Evolutionary conservation across 2,888 invertebrate genomes (phyloP).

Genomic region (Protodeltote pygarga): DNA sequence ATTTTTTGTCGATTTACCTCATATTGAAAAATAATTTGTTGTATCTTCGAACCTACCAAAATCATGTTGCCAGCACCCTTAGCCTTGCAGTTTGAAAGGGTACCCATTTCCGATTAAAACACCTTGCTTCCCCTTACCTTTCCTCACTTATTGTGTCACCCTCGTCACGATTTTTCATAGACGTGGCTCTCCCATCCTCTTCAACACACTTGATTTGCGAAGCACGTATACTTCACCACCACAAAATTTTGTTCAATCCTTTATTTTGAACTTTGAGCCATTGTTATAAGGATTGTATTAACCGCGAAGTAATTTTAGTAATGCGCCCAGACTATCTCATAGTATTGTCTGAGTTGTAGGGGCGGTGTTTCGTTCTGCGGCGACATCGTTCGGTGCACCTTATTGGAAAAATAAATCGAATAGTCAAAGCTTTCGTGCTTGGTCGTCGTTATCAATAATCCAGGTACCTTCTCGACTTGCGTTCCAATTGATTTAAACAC

Average conservation of each 20-base stretch:
- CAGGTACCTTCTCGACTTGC: slow-evolving; percentile 59
- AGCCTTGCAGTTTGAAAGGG: slow-evolving; percentile 50
- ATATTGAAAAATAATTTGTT: background rate
- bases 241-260: slow-evolving; percentile 44
- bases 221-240: slow-evolving; percentile 72
- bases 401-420: slow-evolving; percentile 75
- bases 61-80: slow-evolving; percentile 47
- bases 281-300: slow-evolving; percentile 51
- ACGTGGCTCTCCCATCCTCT: slow-evolving; percentile 78
- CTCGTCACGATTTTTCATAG: slow-evolving; percentile 85
- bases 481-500: slow-evolving; percentile 60
- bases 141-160: slow-evolving; percentile 78
- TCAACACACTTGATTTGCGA: slow-evolving; percentile 84
- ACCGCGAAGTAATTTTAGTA: slow-evolving; percentile 52
- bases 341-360: slow-evolving; percentile 58
- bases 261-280: slow-evolving; percentile 64
- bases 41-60: slow-evolving; percentile 9
- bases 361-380: slow-evolving; percentile 79
- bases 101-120: slow-evolving; percentile 80
- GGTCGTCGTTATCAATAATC: slow-evolving; percentile 68
- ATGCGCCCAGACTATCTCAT: slow-evolving; percentile 67
- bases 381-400: slow-evolving; percentile 70
- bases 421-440: slow-evolving; percentile 68
- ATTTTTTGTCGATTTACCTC: background rate
- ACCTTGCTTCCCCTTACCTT: slow-evolving; percentile 70